Evolutionary conservation across 2,797 vertebrate genomes (phyloP).

Genomic region (Sparidentex hasta): DNA sequence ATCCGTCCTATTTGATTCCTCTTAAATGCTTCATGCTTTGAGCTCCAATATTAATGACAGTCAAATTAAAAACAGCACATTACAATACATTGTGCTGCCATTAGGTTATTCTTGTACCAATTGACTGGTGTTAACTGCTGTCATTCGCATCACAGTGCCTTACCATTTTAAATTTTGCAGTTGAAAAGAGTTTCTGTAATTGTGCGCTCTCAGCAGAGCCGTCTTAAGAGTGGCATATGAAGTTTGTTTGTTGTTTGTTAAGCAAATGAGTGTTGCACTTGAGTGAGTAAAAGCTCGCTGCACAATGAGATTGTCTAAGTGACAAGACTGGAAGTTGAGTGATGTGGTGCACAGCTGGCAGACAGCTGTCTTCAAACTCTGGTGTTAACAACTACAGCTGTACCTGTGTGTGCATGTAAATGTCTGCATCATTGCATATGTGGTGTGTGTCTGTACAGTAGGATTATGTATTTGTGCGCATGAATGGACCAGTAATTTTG

Average conservation of each 20-base stretch:
- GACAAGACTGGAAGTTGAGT: constrained; percentile 33
- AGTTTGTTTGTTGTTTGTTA: constrained; percentile 46
- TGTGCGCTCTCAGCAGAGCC: constrained; percentile 8
- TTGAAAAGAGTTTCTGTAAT: constrained; percentile 42
- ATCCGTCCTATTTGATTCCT: constrained; percentile 43
- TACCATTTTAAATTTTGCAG: constrained; percentile 21
- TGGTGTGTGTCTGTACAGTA: neutral
- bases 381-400: constrained; percentile 18
- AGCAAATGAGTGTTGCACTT: constrained; percentile 27
- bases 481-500: constrained; percentile 24
- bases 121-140: constrained; percentile 69
- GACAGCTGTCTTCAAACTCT: constrained; percentile 39
- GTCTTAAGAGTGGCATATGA: constrained; percentile 29
- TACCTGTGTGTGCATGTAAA: constrained; percentile 8
- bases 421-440: constrained; percentile 13
- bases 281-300: constrained; percentile 6
- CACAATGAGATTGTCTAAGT: constrained; percentile 3
- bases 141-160: constrained; percentile 52
- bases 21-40: constrained; percentile 67
- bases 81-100: constrained; percentile 56
- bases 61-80: constrained; percentile 66
- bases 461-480: neutral
- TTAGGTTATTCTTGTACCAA: constrained; percentile 71
- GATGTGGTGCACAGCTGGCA: neutral
- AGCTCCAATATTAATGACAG: constrained; percentile 73